A percentile compares a stretch with the other conserved stretches of the same genome.
Evolutionary conservation across 2,113 vertebrate genomes (phyloP).

Genomic region (Burhinus oedicnemus): DNA sequence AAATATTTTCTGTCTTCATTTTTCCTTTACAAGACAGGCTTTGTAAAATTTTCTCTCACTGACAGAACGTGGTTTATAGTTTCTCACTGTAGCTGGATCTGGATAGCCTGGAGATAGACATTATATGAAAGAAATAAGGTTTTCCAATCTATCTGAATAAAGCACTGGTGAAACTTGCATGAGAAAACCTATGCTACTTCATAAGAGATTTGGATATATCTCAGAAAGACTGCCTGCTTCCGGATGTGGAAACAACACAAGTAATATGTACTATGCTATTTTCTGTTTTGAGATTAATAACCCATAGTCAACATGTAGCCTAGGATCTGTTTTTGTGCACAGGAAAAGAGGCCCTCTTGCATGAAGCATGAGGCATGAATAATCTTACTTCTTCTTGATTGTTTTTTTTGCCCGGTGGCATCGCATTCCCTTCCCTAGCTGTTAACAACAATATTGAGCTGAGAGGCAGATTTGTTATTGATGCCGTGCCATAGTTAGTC

Average conservation of each 20-base stretch:
- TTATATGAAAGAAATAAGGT: not conserved
- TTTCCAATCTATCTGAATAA: constrained; percentile 38
- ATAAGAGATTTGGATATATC: not conserved
- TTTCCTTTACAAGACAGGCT: not conserved
- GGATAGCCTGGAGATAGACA: constrained; percentile 29
- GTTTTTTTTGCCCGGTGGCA: not conserved
- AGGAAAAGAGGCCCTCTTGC: not conserved
- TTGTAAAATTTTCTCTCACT: not conserved
- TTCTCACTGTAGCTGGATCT: not conserved
- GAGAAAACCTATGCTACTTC: not conserved
- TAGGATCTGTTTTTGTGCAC: not conserved
- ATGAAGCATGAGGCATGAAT: constrained; percentile 4
- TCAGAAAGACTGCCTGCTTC: not conserved
- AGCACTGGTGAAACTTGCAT: constrained; percentile 43
- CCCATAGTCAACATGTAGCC: not conserved
- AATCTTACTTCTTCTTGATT: not conserved
- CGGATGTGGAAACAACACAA: constrained; percentile 10
- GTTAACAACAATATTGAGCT: not conserved
- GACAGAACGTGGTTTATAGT: not conserved
- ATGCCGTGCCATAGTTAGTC: not conserved
- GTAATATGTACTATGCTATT: not conserved
- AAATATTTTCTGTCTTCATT: constrained; percentile 49
- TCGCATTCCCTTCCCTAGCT: not conserved
- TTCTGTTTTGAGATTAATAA: constrained; percentile 34
- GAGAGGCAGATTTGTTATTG: not conserved